A percentile compares a stretch with the other conserved stretches of the same genome.
Evolutionary conservation across 2,113 vertebrate species (phyloP).

Genomic region (Strix aluco): DNA sequence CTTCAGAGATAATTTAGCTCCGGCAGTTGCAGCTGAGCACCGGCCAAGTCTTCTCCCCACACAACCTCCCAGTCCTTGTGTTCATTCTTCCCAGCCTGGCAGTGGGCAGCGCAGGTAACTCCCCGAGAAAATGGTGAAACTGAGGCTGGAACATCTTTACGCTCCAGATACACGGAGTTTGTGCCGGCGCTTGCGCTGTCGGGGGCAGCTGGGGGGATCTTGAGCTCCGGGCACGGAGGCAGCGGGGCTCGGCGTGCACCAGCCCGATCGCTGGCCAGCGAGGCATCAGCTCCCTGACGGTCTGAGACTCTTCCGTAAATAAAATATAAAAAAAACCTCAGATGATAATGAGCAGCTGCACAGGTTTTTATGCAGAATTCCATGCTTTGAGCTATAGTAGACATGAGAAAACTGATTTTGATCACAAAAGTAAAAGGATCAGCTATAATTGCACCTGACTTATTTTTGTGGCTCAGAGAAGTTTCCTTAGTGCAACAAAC

Average conservation of each 20-base stretch:
- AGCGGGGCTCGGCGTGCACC: fast-evolving
- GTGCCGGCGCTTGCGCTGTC: fast-evolving
- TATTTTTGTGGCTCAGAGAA: background rate
- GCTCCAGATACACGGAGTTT: fast-evolving
- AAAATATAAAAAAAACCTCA: too few species aligned
- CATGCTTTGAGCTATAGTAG: background rate
- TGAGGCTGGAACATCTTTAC: background rate
- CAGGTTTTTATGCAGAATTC: background rate
- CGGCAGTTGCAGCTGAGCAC: background rate
- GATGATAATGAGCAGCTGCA: background rate
- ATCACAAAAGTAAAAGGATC: background rate
- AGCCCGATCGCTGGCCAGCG: fast-evolving
- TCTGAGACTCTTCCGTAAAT: background rate
- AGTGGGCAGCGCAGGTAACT: background rate
- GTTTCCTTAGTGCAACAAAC: background rate
- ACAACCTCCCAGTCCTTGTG: background rate
- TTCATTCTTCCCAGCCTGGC: background rate
- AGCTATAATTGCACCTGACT: background rate
- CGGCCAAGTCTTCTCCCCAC: background rate
- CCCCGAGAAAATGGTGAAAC: background rate
- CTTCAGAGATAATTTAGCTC: background rate
- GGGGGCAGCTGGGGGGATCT: background rate
- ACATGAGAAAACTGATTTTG: fast-evolving
- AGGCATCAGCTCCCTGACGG: background rate
- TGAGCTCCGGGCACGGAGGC: fast-evolving